Evolutionary conservation across 1,140 invertebrate genomes (phyloP), one percentile per base, ranked within the genome.

Genomic region (Calephelis nemesis): DNA sequence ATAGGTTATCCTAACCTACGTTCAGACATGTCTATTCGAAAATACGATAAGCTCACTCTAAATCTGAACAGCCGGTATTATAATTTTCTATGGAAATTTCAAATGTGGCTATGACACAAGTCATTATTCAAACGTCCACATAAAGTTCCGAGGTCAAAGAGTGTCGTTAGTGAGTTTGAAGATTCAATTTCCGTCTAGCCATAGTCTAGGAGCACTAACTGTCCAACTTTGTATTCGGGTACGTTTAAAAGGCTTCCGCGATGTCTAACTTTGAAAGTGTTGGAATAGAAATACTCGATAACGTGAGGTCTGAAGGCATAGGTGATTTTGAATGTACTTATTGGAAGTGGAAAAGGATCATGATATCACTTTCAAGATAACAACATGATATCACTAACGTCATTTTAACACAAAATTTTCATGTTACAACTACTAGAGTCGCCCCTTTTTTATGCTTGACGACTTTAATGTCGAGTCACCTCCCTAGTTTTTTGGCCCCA

Each of bases 111-210:
- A 63, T 45, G 8, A 30, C 15, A 63, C 62, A 15, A 63, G 7
- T 63, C 68, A 67, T 69, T 54, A 73, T 12, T 70, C 50, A 52
- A 68, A 63, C 39, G 50, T 47, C 30, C 63, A 52, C 63, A 49
- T 62, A 19, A 71, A 72, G 62, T 64, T 42, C 30, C 8, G 62
- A 54, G 70, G 8, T 47, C 62, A 30, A 71, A 71, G 71, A 69
- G 49, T 52, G 72, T 47, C 65, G 48, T 63, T 69, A 72, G 66
- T 65, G 69, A 77, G 67, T 70, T 77, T 65, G 49, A 65, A 73
- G 73, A 77, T 77, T 77, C 75, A 74, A 77, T 77, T 77, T 74
- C 75, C 75, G 71, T 67, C 65, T 73, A 69, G 67, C 62, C 69
- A 71, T 70, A 78, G 70, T 76, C 69, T 69, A 69, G 65, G 40